Evolutionary conservation across 2,888 invertebrate genomes (phyloP), one percentile per base, ranked within the genome.

Genomic region (Stegophylla sp.): DNA sequence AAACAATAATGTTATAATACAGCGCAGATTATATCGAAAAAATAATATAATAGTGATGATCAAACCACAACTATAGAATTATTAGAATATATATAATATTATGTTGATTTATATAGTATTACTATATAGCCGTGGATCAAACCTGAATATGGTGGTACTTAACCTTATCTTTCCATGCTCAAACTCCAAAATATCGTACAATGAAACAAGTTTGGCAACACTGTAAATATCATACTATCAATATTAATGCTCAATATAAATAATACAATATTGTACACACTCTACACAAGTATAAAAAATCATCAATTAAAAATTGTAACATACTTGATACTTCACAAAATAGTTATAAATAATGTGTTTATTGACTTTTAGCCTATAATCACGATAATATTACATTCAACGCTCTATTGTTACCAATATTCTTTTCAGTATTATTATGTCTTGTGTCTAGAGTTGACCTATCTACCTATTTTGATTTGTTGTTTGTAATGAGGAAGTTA

Each of bases 301-400:
- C 20, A 71, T 71, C 71, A 71, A 53, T 71, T 53, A 41, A 71
- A 71, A 23, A 53, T 53, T 69, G 28, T 69, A n/a, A n/a, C n/a
- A n/a, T 51, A 69, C 67, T 45, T 5, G 20, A 64, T 20, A 34
- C 7, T 34, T 34, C 34, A 7, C 20, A 2, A 45, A 43, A 45
- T 66, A 10, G 20, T 64, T 45, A 64, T 64, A 41, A 64, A 17
- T 61, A 4, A 34, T 34, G 34, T 61, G 13, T 61, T 73, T 73
- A 61, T 61, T 73, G 15, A 63, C 63, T 23, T 63, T 34, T 34
- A 20, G 63, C 34, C 26, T 26, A 73, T 61, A 72, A 56, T 41
- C 56, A 43, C 43, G 17, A 34, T 34, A 5, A 34, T 34, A 4
- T 51, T 17, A 51, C 17, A 17, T 17, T 17, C 15, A 17, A 51